These are phyloP conservation scores for Alces alces DNA, from an alignment of 2,113 vertebrate species.

Conservation along the genomic window DNA sequence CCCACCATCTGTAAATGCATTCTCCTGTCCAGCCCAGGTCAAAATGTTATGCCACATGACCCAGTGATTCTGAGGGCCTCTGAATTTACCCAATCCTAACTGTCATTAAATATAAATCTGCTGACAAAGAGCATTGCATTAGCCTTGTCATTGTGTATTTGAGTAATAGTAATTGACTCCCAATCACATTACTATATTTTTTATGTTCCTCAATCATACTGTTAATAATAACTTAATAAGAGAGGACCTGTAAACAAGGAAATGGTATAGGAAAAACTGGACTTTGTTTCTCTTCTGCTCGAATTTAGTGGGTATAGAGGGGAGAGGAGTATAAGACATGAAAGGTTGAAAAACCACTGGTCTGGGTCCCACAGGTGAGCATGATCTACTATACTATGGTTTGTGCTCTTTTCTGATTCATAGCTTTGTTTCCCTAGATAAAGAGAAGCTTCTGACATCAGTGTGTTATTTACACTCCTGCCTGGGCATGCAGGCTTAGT, in stretches of 20 bases:
- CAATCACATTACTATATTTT: conserved; percentile 30
- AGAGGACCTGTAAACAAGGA: conserved; percentile 36
- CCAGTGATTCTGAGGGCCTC: neutral
- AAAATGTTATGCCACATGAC: neutral
- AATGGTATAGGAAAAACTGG: conserved; percentile 6
- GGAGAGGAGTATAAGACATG: neutral
- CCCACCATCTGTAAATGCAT: neutral
- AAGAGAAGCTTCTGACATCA: neutral
- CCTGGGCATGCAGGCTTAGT: neutral
- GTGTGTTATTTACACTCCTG: neutral
- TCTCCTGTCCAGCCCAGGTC: neutral
- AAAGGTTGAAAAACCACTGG: neutral
- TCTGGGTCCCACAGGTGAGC: neutral
- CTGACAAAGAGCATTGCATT: conserved; percentile 10
- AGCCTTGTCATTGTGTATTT: conserved; percentile 2
- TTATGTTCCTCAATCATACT: conserved; percentile 29
- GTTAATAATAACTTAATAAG: conserved; percentile 38
- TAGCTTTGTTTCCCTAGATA: neutral
- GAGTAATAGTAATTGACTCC: conserved; percentile 31
- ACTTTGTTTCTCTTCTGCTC: conserved; percentile 37
- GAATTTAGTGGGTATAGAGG: neutral
- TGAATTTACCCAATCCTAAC: neutral
- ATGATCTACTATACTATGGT: neutral
- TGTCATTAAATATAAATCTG: conserved; percentile 38
- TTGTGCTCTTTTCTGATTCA: neutral